Conservation (phyloP, 1,140 invertebrate genomes). For the Calephelis nemesis region DNA sequence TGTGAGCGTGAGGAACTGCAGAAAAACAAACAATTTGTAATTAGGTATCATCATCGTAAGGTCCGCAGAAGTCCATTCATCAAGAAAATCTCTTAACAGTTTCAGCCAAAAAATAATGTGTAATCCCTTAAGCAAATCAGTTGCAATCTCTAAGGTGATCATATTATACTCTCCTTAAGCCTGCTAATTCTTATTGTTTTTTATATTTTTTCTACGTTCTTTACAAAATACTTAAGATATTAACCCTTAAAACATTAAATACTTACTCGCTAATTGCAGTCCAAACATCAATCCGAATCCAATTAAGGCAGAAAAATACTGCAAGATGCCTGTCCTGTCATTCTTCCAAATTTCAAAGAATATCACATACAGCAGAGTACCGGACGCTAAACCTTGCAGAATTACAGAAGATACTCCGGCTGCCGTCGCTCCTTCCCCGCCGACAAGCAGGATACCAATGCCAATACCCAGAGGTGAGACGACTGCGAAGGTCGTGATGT, state of each 20-base stretch:
- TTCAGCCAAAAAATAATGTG: too few relatives aligned
- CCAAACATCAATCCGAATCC: constrained; percentile 90
- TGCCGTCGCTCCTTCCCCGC: constrained; percentile 76
- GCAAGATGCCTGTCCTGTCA: constrained; percentile 86
- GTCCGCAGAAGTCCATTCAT: background rate
- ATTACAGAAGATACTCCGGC: constrained; percentile 83
- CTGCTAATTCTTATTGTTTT: background rate
- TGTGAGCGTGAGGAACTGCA: constrained; percentile 42
- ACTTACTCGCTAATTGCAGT: constrained; percentile 88
- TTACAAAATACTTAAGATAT: background rate
- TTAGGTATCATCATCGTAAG: too few relatives aligned
- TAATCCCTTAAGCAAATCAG: too few relatives aligned
- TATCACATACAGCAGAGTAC: constrained; percentile 93
- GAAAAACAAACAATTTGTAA: constrained; percentile 29
- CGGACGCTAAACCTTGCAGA: constrained; percentile 91
- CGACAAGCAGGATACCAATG: constrained; percentile 83
- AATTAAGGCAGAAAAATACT: constrained; percentile 84
- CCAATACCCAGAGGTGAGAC: constrained; percentile 90
- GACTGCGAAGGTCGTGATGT: constrained; percentile 88
- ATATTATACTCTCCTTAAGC: too few relatives aligned
- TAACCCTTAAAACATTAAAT: constrained; percentile 18
- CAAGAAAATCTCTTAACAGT: background rate
- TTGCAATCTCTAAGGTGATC: too few relatives aligned
- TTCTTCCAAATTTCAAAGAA: constrained; percentile 94
- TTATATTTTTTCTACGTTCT: background rate